Conservation (phyloP, 2,888 invertebrate genomes). For the Drosophila austrosaltans region DNA sequence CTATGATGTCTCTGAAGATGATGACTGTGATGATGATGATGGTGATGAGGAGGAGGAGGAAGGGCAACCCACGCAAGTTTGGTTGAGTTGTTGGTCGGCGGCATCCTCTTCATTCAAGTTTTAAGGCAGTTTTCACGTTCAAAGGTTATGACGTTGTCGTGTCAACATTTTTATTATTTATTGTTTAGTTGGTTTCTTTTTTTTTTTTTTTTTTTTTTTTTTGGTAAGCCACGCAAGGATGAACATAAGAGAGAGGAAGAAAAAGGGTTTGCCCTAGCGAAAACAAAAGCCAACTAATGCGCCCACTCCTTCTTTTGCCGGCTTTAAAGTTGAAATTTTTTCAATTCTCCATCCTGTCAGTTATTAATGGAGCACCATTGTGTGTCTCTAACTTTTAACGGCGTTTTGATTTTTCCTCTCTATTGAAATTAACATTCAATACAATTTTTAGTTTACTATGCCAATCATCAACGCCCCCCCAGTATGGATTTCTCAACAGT, state of each 20-base stretch:
- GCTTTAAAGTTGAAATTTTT: slow-evolving; percentile 11
- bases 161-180: slow-evolving; percentile 82
- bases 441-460: slow-evolving; percentile 56
- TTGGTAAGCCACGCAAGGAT: not conserved
- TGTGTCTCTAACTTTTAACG: slow-evolving; percentile 59
- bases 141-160: slow-evolving; percentile 83
- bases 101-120: slow-evolving; percentile 20
- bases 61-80: slow-evolving; percentile 33
- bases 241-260: slow-evolving; percentile 23
- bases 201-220: slow-evolving; percentile 25
- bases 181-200: slow-evolving; percentile 60
- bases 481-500: slow-evolving; percentile 15
- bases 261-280: slow-evolving; percentile 76
- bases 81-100: slow-evolving; percentile 23
- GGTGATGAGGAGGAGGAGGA: not conserved
- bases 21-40: not conserved
- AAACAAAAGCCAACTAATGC: slow-evolving; percentile 73
- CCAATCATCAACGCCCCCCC: slow-evolving; percentile 78
- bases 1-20: too few relatives aligned
- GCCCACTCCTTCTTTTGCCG: slow-evolving; percentile 63
- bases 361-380: slow-evolving; percentile 76
- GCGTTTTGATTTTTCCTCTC: slow-evolving; percentile 63
- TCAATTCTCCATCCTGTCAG: slow-evolving; percentile 62
- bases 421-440: slow-evolving; percentile 81
- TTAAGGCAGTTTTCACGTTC: slow-evolving; percentile 75